phyloP scores from a whole-genome alignment of 2,113 vertebrate species.

The Phrynosoma blainvillii region DNA sequence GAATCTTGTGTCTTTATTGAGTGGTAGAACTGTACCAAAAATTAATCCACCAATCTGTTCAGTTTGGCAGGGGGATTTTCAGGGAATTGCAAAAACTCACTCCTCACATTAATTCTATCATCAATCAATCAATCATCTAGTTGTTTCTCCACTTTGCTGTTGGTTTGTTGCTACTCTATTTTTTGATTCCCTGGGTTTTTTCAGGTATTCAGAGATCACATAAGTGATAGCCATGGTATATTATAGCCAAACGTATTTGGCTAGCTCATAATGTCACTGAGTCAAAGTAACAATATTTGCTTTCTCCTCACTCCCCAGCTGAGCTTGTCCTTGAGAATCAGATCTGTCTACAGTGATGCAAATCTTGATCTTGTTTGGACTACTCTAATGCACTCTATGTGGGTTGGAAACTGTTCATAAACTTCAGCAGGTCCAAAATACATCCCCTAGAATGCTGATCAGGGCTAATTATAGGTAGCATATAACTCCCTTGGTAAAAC shows the following conservation, averaged over 20 bases:
- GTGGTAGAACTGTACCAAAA: not conserved
- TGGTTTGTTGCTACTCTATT: not conserved
- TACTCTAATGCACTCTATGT: no score
- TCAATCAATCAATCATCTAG: not conserved
- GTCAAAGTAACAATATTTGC: not conserved
- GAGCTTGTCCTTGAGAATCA: no score
- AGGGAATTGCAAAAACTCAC: no score
- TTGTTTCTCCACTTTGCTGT: not conserved
- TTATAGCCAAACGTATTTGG: not conserved
- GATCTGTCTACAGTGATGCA: no score
- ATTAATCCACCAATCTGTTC: not conserved
- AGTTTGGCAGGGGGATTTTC: no score
- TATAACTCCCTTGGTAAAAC: no score
- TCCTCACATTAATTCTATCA: no score
- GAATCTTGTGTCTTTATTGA: not conserved
- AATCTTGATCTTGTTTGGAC: no score
- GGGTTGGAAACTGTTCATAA: no score
- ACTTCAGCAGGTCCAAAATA: no score
- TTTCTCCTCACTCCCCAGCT: not conserved
- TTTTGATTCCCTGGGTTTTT: not conserved
- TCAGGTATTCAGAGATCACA: not conserved
- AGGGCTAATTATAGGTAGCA: no score
- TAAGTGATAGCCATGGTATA: not conserved
- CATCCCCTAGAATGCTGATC: no score
- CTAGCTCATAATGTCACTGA: not conserved